phyloP scores from a whole-genome alignment of 2,888 invertebrate species.

The Geophilus truncorum region DNA sequence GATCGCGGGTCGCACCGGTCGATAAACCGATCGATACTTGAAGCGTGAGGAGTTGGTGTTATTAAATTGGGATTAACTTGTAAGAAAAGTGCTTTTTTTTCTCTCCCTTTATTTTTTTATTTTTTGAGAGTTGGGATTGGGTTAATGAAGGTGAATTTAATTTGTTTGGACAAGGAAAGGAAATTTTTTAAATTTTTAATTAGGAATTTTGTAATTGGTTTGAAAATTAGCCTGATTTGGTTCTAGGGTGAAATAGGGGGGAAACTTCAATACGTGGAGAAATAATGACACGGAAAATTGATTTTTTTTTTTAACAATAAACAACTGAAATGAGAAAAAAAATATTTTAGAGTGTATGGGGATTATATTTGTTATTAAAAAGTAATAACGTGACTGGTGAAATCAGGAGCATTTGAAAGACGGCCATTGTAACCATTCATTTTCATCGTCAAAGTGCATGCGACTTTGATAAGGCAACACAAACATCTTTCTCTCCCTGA shows the following conservation, averaged over 20 bases:
- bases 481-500: background rate
- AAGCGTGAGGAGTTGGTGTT: background rate
- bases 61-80: conserved; percentile 10
- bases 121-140: background rate
- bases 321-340: background rate
- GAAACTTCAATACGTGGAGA: no score
- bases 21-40: background rate
- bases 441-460: background rate
- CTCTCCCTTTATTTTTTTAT: background rate
- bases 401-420: background rate
- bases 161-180: background rate
- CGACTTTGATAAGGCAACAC: background rate
- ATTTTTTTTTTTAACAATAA: no score
- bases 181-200: background rate
- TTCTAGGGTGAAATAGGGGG: no score
- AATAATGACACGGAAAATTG: no score
- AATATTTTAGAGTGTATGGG: no score
- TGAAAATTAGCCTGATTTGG: no score
- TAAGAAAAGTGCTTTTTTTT: background rate
- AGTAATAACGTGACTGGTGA: background rate
- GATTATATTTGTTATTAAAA: no score
- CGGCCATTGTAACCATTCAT: background rate
- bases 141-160: background rate
- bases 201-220: background rate
- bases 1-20: background rate